These are phyloP conservation scores for Tenthredo amoena DNA, from an alignment of 2,888 invertebrate species.

Conservation along the genomic window DNA sequence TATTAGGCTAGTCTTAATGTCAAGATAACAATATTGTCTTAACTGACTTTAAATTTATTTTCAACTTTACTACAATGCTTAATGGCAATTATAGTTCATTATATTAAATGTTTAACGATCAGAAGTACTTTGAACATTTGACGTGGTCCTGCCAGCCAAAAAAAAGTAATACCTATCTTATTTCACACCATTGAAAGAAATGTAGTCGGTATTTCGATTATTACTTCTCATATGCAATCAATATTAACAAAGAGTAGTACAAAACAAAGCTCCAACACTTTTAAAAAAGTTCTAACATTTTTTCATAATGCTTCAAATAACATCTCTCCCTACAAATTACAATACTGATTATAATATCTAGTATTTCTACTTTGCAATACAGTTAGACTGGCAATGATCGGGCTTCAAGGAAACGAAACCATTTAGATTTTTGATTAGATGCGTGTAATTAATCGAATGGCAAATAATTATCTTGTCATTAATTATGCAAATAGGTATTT, in stretches of 20 bases:
- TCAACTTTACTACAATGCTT: not conserved
- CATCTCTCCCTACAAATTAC: constrained; percentile 10
- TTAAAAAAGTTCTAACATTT: not conserved
- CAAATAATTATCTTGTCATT: constrained; percentile 39
- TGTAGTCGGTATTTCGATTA: not conserved
- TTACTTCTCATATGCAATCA: not conserved
- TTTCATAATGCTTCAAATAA: constrained; percentile 11
- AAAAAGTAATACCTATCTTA: not conserved
- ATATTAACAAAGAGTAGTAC: not conserved
- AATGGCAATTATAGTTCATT: not conserved
- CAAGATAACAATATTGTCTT: constrained; percentile 20
- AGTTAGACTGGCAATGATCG: constrained; percentile 5
- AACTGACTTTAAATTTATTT: constrained; percentile 6
- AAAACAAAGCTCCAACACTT: constrained; percentile 29
- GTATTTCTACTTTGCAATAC: constrained; percentile 10
- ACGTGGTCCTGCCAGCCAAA: constrained; percentile 30
- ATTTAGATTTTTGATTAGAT: constrained; percentile 5
- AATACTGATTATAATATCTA: constrained; percentile 23
- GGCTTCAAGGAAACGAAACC: constrained; percentile 24
- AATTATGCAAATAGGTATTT: constrained; percentile 27
- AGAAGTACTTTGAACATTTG: constrained; percentile 1
- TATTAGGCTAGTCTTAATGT: not conserved
- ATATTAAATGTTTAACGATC: not conserved
- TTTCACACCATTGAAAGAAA: not conserved
- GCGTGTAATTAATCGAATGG: constrained; percentile 35